These are phyloP conservation scores for Artibeus jamaicensis DNA, from an alignment of 2,797 vertebrate genomes.

Conservation along the genomic window DNA sequence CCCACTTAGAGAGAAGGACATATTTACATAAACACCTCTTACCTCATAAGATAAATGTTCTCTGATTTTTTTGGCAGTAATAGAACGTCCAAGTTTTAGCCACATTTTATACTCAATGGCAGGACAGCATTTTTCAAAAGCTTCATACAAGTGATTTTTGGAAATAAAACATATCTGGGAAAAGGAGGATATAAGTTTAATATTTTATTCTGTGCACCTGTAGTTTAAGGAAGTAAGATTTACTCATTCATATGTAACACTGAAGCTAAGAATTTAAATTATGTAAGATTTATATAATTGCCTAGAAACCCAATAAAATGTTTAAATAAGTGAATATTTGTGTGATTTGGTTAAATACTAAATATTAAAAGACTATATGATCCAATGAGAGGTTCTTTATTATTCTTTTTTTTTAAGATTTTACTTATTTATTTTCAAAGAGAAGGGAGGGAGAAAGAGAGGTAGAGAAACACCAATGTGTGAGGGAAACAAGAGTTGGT, in stretches of 20 bases:
- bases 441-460: too few relatives aligned
- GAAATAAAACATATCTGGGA: conserved; percentile 79
- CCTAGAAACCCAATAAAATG: not conserved
- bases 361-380: not conserved
- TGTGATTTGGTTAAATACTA: not conserved
- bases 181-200: conserved; percentile 3
- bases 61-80: conserved; percentile 74
- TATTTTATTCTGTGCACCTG: not conserved
- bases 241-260: not conserved
- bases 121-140: conserved; percentile 72
- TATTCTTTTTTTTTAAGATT: not conserved
- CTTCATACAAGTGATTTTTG: conserved; percentile 71
- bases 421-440: too few relatives aligned
- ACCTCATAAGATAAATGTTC: conserved; percentile 78
- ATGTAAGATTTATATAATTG: not conserved
- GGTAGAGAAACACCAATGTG: too few relatives aligned
- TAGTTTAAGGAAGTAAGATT: not conserved
- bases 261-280: conserved; percentile 44
- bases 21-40: conserved; percentile 31
- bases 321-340: not conserved
- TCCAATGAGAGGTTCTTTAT: not conserved
- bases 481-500: too few relatives aligned
- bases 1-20: not conserved
- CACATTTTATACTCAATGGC: conserved; percentile 79
- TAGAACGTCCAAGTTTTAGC: conserved; percentile 75